Evolutionary conservation across 2,888 invertebrate species (phyloP).

Genomic region (Sussaba pulchella): DNA sequence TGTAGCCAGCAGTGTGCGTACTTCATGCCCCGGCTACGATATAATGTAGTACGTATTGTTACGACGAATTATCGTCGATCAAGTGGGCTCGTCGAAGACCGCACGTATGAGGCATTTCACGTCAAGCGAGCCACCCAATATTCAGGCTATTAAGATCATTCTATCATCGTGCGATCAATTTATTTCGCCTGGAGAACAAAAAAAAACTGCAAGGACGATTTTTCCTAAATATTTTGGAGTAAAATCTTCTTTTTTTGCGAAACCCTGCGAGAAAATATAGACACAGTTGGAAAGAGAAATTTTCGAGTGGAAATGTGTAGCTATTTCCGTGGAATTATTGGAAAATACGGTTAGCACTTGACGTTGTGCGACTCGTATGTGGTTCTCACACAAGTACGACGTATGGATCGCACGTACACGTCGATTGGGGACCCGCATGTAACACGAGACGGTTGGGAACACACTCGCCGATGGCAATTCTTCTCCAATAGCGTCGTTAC

Average conservation of each 20-base stretch:
- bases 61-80: slow-evolving; percentile 36
- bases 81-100: slow-evolving; percentile 17
- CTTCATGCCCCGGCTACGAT: background rate
- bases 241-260: too few relatives aligned
- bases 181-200: too few relatives aligned
- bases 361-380: background rate
- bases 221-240: too few relatives aligned
- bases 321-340: background rate
- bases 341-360: slow-evolving; percentile 1
- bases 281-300: too few relatives aligned
- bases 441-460: slow-evolving; percentile 59
- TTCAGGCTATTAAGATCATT: too few relatives aligned
- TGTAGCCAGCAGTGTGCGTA: slow-evolving; percentile 5
- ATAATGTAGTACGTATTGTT: slow-evolving; percentile 20
- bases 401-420: slow-evolving; percentile 17
- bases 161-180: too few relatives aligned
- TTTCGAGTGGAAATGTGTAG: background rate
- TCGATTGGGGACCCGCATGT: slow-evolving; percentile 58
- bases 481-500: slow-evolving; percentile 49
- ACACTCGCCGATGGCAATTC: slow-evolving; percentile 49
- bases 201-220: too few relatives aligned
- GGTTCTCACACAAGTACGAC: slow-evolving; percentile 6
- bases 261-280: too few relatives aligned
- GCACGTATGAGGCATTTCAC: slow-evolving; percentile 6
- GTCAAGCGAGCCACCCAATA: background rate